Base-by-base conservation (phyloP, 1,140 invertebrate species). In the Temnothorax nylanderi region DNA sequence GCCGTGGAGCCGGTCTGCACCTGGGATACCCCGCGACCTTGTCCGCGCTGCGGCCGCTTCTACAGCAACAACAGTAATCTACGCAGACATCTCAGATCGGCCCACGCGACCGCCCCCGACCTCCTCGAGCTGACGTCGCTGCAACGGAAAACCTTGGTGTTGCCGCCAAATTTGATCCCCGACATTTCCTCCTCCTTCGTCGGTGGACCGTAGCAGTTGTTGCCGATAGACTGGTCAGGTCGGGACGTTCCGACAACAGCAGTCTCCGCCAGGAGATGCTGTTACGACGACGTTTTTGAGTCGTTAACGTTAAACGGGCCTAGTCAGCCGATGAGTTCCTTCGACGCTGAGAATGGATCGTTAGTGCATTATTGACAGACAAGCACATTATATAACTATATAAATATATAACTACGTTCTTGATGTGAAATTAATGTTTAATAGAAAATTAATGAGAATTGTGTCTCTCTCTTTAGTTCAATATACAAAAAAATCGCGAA, bases 1-100 rank as follows among this genome's bases (percentile, higher is more conserved):
- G 62, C 80, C 74, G 87, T 89, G 75, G 91, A 92, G 18, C 80
- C 87, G 56, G 88, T 80, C 44, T 82, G 89, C 56, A 93, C 91
- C 26, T 94, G 94, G 94, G 93, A 94, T 64, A 92, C 92, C 18
- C 93, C 93, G 26, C 93, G 94, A 47, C 92, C 94, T 6, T 95
- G 95, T 88, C 94, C 94, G 16, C 89, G 95, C 49, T 95, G 95
- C 85, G 91, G 93, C 72, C 93, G 94, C 54, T 89, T 95, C 89
- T 95, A 95, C 94, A 95, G 95, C 93, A 95, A 95, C 93, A 94
- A 94, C 91, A 95, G 94, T 90, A 95, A 95, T 89, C 92, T 95
- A 64, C 93, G 94, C 26, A 94, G 95, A 69, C 95, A 95, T 81
- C 91, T 95, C 56, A 93, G 94, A 89, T 92, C 94, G 51, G 93